These are phyloP conservation scores for Liasis olivaceus DNA, from an alignment of 2,797 vertebrate species.

Conservation along the genomic window DNA sequence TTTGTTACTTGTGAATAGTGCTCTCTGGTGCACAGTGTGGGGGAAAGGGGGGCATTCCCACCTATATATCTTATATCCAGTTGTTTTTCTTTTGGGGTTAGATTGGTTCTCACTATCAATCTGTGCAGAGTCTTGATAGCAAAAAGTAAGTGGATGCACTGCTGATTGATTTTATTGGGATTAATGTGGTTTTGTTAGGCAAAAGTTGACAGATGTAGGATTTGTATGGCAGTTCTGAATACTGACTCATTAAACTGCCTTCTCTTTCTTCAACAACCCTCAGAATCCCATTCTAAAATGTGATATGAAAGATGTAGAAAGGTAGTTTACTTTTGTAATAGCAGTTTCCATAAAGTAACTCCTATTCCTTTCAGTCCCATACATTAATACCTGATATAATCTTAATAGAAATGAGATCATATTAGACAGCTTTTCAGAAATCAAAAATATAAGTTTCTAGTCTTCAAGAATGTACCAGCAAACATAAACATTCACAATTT, in stretches of 20 bases:
- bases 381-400: background rate
- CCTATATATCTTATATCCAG: background rate
- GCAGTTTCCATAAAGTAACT: background rate
- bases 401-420: background rate
- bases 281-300: conserved; percentile 11
- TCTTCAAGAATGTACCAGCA: background rate
- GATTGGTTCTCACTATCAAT: background rate
- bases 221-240: background rate
- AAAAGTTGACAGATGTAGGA: background rate
- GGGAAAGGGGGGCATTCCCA: background rate
- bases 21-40: background rate
- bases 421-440: background rate
- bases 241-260: background rate
- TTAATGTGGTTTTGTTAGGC: background rate
- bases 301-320: conserved; percentile 14
- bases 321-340: background rate
- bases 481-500: conserved; percentile 7
- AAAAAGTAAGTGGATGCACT: background rate
- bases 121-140: background rate
- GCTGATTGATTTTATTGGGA: background rate
- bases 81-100: background rate
- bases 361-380: too few relatives aligned
- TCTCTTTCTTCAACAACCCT: background rate
- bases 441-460: background rate
- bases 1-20: conserved; percentile 18